These are phyloP conservation scores for Pogonocichla stellata DNA, from an alignment of 2,113 vertebrate species.

Conservation along the genomic window DNA sequence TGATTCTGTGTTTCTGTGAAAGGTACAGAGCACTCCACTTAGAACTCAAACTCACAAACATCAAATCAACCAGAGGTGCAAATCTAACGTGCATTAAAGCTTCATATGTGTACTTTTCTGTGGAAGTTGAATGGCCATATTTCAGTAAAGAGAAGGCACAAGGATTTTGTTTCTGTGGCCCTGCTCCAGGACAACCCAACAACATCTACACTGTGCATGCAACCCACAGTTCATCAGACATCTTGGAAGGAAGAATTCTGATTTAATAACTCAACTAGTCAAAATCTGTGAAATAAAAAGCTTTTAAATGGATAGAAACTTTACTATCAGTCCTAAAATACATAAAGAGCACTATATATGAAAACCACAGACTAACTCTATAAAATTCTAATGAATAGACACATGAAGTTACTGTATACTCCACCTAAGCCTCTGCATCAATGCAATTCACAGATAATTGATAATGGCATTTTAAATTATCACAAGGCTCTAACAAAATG, in stretches of 20 bases:
- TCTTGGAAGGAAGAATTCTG: neutral
- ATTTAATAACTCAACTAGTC: neutral
- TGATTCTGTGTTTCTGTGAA: neutral
- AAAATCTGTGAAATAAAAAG: neutral
- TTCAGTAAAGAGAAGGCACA: neutral
- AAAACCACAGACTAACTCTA: neutral
- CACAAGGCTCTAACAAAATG: neutral
- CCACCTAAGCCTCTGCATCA: neutral
- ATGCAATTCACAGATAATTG: neutral
- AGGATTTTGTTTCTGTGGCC: neutral
- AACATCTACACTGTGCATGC: neutral
- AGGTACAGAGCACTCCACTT: neutral
- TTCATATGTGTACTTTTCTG: neutral
- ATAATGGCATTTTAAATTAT: neutral
- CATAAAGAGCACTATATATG: neutral
- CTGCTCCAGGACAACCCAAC: neutral
- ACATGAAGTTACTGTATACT: neutral
- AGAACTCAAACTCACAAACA: neutral
- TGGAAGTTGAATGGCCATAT: neutral
- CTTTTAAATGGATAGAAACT: neutral
- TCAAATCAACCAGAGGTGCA: neutral
- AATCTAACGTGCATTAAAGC: neutral
- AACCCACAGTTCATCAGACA: neutral
- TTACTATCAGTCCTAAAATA: neutral
- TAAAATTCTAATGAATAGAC: neutral